Base-by-base conservation (phyloP, 2,888 invertebrate genomes). In the Athalia rosae region DNA sequence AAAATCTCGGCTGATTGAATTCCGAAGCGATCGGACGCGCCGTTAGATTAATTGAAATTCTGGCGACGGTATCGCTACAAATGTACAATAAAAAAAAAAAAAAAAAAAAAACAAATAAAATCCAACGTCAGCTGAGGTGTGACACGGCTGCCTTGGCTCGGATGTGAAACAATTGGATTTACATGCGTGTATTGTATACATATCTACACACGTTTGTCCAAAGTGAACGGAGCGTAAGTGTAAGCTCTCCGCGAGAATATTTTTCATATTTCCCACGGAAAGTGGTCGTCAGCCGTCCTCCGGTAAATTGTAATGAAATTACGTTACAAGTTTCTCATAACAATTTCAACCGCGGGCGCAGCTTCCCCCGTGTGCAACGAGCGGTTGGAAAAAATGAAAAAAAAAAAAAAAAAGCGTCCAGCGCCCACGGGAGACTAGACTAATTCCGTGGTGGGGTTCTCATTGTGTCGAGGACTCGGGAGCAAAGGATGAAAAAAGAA, bases 361-460 rank as follows among this genome's bases (percentile, higher is more conserved):
- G 47, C 15, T 64, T 64, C 47, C 47, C 45, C 64, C 63, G 45
- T 64, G 64, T 9, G 47, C n/a, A 62, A 43, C 4, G n/a, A 64
- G 64, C 64, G 8, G 7, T 64, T 47, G n/a, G n/a, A n/a, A n/a
- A n/a, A n/a, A n/a, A n/a, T n/a, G n/a, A n/a, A n/a, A n/a, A n/a
- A n/a, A n/a, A n/a, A n/a, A n/a, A n/a, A n/a, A n/a, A 7, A 45
- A 47, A 47, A 64, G 6, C 47, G 15, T 15, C 47, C 47, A 4
- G 64, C 9, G 64, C 64, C 11, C 13, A 13, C 47, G 45, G 13
- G 9, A 64, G 47, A 62, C 43, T 11, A n/a, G 62, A 62, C 45
- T 43, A 62, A 43, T 62, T 45, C 8, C 7, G 47, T 64, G 64
- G 64, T 13, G 9, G 7, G 47, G 13, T 64, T 63, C 41, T 63